phyloP scores from a whole-genome alignment of 2,797 vertebrate species.

The Poecilia picta region DNA sequence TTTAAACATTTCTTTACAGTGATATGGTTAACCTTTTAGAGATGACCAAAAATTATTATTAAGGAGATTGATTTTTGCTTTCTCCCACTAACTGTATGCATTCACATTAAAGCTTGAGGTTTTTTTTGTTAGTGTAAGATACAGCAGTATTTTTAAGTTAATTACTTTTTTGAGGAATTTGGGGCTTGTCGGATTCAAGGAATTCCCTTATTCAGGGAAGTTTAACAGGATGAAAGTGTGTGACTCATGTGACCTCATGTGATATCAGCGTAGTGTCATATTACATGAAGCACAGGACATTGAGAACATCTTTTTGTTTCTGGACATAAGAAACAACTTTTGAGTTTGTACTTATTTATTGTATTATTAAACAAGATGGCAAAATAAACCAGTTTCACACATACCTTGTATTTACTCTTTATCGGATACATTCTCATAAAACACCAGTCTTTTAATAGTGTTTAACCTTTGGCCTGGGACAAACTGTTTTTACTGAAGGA shows the following conservation, averaged over 20 bases:
- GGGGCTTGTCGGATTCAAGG: conserved; percentile 13
- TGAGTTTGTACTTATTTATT: conserved; percentile 28
- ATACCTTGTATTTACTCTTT: not conserved
- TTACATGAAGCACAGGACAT: not conserved
- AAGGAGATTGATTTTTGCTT: not conserved
- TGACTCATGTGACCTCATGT: conserved; percentile 29
- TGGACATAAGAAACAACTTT: not conserved
- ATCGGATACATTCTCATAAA: conserved; percentile 2
- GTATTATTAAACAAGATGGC: conserved; percentile 15
- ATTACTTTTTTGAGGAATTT: conserved; percentile 7
- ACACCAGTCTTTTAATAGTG: not conserved
- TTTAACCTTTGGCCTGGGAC: conserved; percentile 15
- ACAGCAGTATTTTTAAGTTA: conserved; percentile 22
- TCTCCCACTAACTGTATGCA: not conserved
- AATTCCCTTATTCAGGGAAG: conserved; percentile 25
- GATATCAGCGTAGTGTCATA: conserved; percentile 14
- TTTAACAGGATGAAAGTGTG: conserved; percentile 26
- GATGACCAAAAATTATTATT: not conserved
- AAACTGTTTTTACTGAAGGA: not conserved
- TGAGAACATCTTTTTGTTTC: conserved; percentile 3
- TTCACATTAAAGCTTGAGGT: not conserved
- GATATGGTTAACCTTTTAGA: not conserved
- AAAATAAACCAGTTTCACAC: conserved; percentile 12
- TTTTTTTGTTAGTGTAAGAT: not conserved
- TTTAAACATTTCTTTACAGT: not conserved